phyloP scores from a whole-genome alignment of 2,888 invertebrate genomes.

The Griposia aprilina region DNA sequence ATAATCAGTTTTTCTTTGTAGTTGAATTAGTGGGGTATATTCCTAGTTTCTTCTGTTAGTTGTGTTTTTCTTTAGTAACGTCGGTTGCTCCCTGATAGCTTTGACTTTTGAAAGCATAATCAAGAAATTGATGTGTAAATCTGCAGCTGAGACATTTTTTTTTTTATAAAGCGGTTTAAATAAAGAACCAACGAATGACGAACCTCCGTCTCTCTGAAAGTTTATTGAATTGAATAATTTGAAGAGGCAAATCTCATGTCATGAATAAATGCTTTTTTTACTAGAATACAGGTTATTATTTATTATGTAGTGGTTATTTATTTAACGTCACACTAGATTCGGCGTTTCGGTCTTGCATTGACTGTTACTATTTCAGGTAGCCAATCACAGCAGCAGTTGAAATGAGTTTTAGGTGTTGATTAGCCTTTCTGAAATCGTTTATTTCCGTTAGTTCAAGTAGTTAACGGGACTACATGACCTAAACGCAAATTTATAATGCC shows the following conservation, averaged over 20 bases:
- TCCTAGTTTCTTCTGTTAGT: constrained; percentile 6
- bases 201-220: not conserved
- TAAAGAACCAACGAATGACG: not conserved
- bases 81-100: not conserved
- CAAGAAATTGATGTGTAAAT: not conserved
- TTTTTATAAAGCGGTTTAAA: no score
- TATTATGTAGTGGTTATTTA: no score
- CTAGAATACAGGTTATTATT: no score
- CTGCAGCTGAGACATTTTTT: not conserved
- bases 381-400: not conserved
- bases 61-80: constrained; percentile 8
- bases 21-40: constrained; percentile 11
- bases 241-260: not conserved
- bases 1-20: constrained; percentile 55
- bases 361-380: not conserved
- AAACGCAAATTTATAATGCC: no score
- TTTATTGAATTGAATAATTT: not conserved
- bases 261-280: no score
- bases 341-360: not conserved
- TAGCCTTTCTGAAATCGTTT: not conserved
- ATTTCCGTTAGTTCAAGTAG: not conserved
- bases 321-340: not conserved
- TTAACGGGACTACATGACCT: no score
- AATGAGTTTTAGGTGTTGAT: not conserved
- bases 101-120: not conserved